phyloP scores from a whole-genome alignment of 2,113 vertebrate genomes.

The Todiramphus chloris region DNA sequence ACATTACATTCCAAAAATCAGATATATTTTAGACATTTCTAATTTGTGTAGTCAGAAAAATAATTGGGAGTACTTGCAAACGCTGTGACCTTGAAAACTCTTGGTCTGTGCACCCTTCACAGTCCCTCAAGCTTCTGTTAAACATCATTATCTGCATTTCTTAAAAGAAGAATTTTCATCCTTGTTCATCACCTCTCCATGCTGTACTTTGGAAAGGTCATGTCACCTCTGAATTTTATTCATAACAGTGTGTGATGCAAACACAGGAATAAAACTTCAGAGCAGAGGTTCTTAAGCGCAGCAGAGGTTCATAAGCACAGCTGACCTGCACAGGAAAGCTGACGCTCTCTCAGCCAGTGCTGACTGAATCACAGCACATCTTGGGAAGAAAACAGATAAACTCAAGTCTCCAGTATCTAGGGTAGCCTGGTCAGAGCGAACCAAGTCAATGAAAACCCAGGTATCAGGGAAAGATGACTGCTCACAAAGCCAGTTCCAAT shows the following conservation, averaged over 20 bases:
- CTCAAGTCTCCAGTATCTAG: not conserved
- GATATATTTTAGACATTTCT: not conserved
- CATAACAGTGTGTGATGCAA: not conserved
- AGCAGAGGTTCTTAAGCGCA: not conserved
- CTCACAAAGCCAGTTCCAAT: not conserved
- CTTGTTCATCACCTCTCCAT: not conserved
- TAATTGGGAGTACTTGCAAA: conserved; percentile 21
- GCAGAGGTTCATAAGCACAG: not conserved
- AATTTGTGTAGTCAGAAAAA: not conserved
- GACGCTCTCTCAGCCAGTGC: not conserved
- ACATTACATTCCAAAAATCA: not conserved
- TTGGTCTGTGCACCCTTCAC: not conserved
- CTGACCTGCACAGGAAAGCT: not conserved
- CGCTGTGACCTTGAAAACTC: not conserved
- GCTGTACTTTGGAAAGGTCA: not conserved
- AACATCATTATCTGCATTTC: conserved; percentile 33
- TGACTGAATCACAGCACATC: not conserved
- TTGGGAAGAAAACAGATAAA: not conserved
- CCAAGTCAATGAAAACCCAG: not conserved
- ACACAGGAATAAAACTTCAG: conserved; percentile 11
- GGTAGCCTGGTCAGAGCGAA: not conserved
- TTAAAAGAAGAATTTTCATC: conserved; percentile 12
- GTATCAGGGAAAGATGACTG: not conserved
- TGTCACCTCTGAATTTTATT: not conserved
- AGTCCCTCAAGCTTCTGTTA: not conserved